Percentiles rank a stretch among this genome's conserved stretches.
Conservation (phyloP, 2,113 vertebrate species). For the Nothocercus nigrocapillus region DNA sequence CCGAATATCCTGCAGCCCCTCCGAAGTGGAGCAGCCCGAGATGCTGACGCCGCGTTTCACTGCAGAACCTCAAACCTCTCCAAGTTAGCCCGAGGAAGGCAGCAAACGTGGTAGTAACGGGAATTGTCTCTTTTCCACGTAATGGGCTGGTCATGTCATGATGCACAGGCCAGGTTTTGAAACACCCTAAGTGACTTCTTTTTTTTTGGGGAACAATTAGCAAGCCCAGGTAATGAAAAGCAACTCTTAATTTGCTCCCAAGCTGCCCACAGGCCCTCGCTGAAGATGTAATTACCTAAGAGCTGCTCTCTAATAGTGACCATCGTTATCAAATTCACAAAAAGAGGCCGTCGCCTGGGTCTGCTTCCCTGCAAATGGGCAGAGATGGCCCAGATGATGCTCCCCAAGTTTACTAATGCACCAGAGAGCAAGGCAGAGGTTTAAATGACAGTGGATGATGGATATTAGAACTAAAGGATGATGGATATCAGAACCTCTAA, state of each 20-base stretch:
- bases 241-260: background rate
- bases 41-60: too few species aligned
- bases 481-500: background rate
- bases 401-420: background rate
- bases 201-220: background rate
- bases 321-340: background rate
- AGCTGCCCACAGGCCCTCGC: background rate
- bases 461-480: background rate
- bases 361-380: background rate
- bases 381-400: background rate
- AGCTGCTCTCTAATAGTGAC: background rate
- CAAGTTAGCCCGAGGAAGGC: background rate
- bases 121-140: background rate
- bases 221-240: background rate
- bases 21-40: background rate
- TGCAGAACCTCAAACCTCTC: background rate
- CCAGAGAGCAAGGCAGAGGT: background rate
- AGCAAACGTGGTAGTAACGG: background rate
- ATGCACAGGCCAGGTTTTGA: background rate
- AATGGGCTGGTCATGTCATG: accelerated
- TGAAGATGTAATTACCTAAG: background rate
- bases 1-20: background rate
- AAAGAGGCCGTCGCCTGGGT: background rate
- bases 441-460: background rate
- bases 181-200: background rate